Evolutionary conservation across 2,888 invertebrate species (phyloP).

Genomic region (Corbicula japonica): DNA sequence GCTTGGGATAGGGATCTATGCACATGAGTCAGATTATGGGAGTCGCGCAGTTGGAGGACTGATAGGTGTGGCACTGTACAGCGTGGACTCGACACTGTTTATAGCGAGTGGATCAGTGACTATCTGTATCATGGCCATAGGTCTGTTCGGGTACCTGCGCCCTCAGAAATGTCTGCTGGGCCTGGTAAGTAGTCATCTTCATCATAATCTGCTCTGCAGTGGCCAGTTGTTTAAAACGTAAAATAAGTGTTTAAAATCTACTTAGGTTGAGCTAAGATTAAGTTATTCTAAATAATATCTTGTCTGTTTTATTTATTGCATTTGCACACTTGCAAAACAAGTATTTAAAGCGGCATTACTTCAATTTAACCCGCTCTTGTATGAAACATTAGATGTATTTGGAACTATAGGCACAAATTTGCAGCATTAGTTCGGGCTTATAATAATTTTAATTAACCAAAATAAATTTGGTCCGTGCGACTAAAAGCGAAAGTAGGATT

Average conservation of each 20-base stretch:
- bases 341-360: background rate
- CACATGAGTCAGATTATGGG: conserved; percentile 79
- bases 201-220: too few relatives aligned
- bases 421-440: too few relatives aligned
- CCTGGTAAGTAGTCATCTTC: conserved; percentile 69
- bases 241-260: background rate
- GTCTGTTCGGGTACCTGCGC: conserved; percentile 70
- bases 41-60: conserved; percentile 76
- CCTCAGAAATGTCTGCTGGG: conserved; percentile 79
- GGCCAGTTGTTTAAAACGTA: too few relatives aligned
- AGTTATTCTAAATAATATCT: background rate
- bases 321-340: background rate
- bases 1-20: conserved; percentile 79
- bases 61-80: conserved; percentile 75
- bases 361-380: background rate
- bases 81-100: conserved; percentile 78
- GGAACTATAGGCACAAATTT: too few relatives aligned
- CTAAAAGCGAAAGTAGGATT: too few relatives aligned
- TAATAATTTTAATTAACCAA: too few relatives aligned
- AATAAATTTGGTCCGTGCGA: too few relatives aligned
- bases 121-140: conserved; percentile 72
- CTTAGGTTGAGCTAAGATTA: background rate
- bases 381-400: too few relatives aligned
- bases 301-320: background rate
- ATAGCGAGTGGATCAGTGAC: conserved; percentile 75